These are phyloP conservation scores for Turnix velox DNA, from an alignment of 2,113 vertebrate genomes.

Conservation along the genomic window DNA sequence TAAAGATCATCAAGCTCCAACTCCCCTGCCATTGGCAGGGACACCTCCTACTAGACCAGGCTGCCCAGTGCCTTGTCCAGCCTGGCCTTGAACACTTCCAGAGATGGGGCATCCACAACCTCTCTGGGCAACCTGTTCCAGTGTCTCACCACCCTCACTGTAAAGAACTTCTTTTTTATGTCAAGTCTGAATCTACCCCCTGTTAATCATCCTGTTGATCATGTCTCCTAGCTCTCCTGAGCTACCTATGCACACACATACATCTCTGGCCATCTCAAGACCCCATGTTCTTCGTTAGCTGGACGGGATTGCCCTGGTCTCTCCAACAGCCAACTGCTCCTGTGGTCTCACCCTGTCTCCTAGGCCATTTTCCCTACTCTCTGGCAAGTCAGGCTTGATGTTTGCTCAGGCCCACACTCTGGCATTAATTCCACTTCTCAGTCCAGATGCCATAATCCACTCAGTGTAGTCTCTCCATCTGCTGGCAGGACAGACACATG, in stretches of 20 bases:
- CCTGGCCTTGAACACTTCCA: too few relatives aligned
- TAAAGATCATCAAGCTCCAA: too few relatives aligned
- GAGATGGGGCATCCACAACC: too few relatives aligned
- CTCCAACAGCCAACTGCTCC: not conserved
- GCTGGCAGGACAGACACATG: not conserved
- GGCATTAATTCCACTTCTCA: accelerated
- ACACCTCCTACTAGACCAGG: too few relatives aligned
- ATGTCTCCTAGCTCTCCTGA: not conserved
- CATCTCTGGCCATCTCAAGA: not conserved
- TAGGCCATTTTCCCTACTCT: not conserved
- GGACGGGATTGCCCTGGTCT: not conserved
- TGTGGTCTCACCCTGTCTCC: not conserved
- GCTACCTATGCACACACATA: not conserved
- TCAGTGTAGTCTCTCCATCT: not conserved
- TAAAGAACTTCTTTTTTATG: too few relatives aligned
- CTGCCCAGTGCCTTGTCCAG: too few relatives aligned
- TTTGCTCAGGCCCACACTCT: not conserved
- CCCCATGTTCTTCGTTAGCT: not conserved
- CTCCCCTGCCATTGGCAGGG: too few relatives aligned
- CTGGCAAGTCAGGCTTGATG: not conserved
- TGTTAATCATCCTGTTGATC: not conserved
- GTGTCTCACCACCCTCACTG: too few relatives aligned
- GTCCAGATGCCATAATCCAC: not conserved
- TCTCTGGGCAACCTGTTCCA: too few relatives aligned
- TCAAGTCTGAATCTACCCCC: too few relatives aligned